Percentiles rank a stretch among this genome's conserved stretches.
These are phyloP conservation scores for Phataginus tetradactyla DNA, from an alignment of 2,797 vertebrate species.

Conservation along the genomic window DNA sequence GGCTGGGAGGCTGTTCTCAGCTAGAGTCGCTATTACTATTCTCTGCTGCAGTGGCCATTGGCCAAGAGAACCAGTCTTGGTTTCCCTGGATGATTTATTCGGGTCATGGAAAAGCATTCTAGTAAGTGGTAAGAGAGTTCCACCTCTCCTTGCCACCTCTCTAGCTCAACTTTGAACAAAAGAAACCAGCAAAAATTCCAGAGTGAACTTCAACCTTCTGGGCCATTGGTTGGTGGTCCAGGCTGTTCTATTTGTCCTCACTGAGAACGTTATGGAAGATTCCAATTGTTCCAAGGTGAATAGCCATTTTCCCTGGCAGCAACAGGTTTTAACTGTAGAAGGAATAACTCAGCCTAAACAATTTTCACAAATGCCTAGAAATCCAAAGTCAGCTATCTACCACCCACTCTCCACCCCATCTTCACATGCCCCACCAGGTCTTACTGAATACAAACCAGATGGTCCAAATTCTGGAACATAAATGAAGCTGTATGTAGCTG, in stretches of 20 bases:
- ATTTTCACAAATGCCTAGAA: not conserved
- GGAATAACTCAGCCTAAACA: not conserved
- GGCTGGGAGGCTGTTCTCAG: not conserved
- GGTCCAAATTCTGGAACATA: not conserved
- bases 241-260: not conserved
- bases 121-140: not conserved
- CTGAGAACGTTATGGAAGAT: not conserved
- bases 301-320: not conserved
- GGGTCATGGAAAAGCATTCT: not conserved
- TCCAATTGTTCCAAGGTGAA: not conserved
- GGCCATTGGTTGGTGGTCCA: not conserved
- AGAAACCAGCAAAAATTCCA: not conserved
- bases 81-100: not conserved
- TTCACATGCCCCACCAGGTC: not conserved
- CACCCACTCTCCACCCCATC: not conserved
- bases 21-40: not conserved
- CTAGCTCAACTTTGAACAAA: slow-evolving; percentile 10
- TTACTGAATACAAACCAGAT: not conserved
- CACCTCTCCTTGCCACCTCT: not conserved
- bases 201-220: not conserved
- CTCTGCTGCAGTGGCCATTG: not conserved
- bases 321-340: not conserved
- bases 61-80: not conserved
- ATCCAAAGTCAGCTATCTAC: not conserved
- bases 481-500: not conserved